Evolutionary conservation across 2,888 invertebrate genomes (phyloP).

Genomic region (Pollenia griseotomentosa): DNA sequence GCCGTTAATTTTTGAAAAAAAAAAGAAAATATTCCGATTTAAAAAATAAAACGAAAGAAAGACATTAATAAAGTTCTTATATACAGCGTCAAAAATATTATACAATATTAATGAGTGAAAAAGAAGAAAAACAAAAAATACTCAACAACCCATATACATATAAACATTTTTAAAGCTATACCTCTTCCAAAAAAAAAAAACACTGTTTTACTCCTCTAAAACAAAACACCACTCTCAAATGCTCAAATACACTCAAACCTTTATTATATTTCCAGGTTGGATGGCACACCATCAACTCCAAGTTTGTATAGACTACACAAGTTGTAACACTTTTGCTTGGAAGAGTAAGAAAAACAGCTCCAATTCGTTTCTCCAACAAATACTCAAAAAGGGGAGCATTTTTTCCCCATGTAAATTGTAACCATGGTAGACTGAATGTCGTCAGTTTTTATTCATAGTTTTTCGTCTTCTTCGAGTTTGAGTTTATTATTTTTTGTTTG

Average conservation of each 20-base stretch:
- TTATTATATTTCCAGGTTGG: background rate
- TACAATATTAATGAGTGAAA: conserved; percentile 40
- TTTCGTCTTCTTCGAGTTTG: conserved; percentile 6
- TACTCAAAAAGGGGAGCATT: conserved; percentile 66
- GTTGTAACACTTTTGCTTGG: conserved; percentile 34
- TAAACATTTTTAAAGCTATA: background rate
- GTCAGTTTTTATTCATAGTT: conserved; percentile 50
- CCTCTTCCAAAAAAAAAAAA: background rate
- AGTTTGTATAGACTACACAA: conserved; percentile 2
- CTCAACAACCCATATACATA: conserved; percentile 21
- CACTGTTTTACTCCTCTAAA: background rate
- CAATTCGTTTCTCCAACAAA: background rate
- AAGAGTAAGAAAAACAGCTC: conserved; percentile 25
- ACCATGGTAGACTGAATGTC: conserved; percentile 72
- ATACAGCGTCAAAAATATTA: conserved; percentile 33
- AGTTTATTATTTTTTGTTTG: conserved; percentile 21
- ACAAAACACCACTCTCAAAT: background rate
- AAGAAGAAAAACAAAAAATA: conserved; percentile 1
- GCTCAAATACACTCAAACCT: conserved; percentile 27
- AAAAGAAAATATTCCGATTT: background rate
- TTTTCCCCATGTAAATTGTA: conserved; percentile 21
- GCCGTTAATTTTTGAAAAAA: conserved; percentile 41
- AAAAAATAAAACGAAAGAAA: conserved; percentile 25
- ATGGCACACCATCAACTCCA: background rate
- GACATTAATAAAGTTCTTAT: conserved; percentile 52